Base-by-base conservation (phyloP, 2,113 vertebrate species). In the Microcebus jonahi region DNA sequence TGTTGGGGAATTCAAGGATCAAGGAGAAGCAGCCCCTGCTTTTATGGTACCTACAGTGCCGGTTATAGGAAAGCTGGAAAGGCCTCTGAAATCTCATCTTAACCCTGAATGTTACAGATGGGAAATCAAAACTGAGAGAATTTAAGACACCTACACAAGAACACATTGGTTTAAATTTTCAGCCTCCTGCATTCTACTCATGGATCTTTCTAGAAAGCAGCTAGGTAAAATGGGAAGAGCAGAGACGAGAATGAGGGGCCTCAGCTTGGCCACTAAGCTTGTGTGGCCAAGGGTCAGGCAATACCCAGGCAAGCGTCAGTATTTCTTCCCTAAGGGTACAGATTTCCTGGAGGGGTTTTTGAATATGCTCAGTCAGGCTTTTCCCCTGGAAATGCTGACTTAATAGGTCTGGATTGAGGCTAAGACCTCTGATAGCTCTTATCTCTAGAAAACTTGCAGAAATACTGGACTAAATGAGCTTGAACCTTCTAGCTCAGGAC, bases 401-500 rank as follows among this genome's bases (percentile, higher is more conserved):
- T 65, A 8, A 23, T 65, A 76, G 34, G 8, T 67, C 36, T 55
- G 57, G 57, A 53, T 4, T 7, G 39, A 88, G 50, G n/a, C 65
- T 29, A 11, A 45, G 50, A 36, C 11, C 31, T 42, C 63, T 0
- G 0, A 3, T 12, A 21, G 29, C 6, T 88, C 53, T 91, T 80
- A 85, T 70, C 50, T 48, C 93, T n/a, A 73, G 88, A 67, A 79
- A 77, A 79, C n/a, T 80, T 71, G 48, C 20, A 82, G 90, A 91
- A 95, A 82, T 36, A 27, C 6, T 71, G 31, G 18, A 59, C 21
- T 23, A 88, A 36, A 77, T 90, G 80, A 88, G 29, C n/a, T 55
- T 13, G 84, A 55, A 50, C 29, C 14, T 75, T 87, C 73, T 75
- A 88, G 48, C 11, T 61, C 71, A 34, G 17, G 90, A 45, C 73